phyloP scores from a whole-genome alignment of 2,888 invertebrate genomes.

The Sarcophaga caerulescens region DNA sequence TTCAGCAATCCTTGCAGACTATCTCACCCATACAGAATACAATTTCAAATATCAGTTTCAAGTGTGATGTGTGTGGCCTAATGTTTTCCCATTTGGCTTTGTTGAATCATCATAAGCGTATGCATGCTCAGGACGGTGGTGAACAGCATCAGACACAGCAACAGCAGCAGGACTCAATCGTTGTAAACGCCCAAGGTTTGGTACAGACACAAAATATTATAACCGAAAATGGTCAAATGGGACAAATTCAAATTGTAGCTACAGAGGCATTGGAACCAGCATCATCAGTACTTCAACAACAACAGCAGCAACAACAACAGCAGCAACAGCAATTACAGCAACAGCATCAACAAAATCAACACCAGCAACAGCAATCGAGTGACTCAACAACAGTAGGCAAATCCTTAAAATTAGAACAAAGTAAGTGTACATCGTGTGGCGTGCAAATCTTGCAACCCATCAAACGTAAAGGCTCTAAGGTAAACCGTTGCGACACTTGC shows the following conservation, averaged over 20 bases:
- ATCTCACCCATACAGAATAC: conserved; percentile 83
- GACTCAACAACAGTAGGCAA: conserved; percentile 74
- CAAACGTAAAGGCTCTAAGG: conserved; percentile 85
- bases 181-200: conserved; percentile 82
- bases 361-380: conserved; percentile 63
- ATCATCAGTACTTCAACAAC: conserved; percentile 66
- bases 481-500: conserved; percentile 84
- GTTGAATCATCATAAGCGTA: conserved; percentile 92
- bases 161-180: conserved; percentile 81
- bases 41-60: conserved; percentile 91
- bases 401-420: conserved; percentile 82
- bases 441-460: conserved; percentile 83
- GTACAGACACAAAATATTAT: conserved; percentile 81
- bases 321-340: conserved; percentile 72
- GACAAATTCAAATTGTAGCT: conserved; percentile 84
- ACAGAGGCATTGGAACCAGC: conserved; percentile 81
- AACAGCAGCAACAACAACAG: conserved; percentile 64
- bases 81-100: conserved; percentile 92
- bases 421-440: conserved; percentile 84
- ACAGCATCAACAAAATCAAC: conserved; percentile 65
- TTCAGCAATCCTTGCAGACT: conserved; percentile 64
- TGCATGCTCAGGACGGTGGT: conserved; percentile 85
- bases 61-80: conserved; percentile 93
- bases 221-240: conserved; percentile 80
- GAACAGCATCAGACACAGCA: conserved; percentile 73